These are phyloP conservation scores for Plotosus lineatus DNA, from an alignment of 2,113 vertebrate species.

Conservation along the genomic window DNA sequence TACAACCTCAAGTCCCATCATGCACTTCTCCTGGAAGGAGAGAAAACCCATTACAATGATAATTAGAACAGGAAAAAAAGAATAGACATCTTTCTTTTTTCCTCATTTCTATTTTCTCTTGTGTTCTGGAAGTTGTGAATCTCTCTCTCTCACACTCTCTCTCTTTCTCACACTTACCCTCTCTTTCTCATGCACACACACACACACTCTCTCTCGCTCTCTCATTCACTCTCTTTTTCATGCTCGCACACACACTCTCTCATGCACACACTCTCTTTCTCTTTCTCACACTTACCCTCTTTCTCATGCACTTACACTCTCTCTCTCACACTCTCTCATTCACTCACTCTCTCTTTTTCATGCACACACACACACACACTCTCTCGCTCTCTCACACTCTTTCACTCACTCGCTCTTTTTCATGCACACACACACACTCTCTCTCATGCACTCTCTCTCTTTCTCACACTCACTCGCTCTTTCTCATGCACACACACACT, in stretches of 20 bases:
- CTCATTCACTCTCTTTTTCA: not conserved
- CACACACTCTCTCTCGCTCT: not conserved
- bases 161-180: not conserved
- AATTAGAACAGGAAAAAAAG: not conserved
- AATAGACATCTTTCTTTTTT: conserved; percentile 19
- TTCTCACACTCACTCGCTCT: not conserved
- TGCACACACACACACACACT: not conserved
- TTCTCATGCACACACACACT: not conserved
- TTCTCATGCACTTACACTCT: not conserved
- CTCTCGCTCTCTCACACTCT: not conserved
- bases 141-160: not conserved
- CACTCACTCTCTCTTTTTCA: not conserved
- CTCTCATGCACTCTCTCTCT: not conserved
- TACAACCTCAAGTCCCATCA: not conserved
- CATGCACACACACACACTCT: too few species aligned
- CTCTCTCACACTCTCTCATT: too few species aligned
- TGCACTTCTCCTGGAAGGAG: conserved; percentile 4
- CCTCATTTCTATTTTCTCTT: not conserved
- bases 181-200: too few species aligned
- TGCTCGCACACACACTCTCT: too few species aligned
- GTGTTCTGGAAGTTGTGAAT: not conserved
- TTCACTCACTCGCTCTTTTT: not conserved
- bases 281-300: not conserved
- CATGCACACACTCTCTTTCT: not conserved
- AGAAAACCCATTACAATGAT: not conserved